Percentiles rank a stretch among this genome's conserved stretches.
phyloP scores from a whole-genome alignment of 2,113 vertebrate species.

The Pollimyrus isidori region DNA sequence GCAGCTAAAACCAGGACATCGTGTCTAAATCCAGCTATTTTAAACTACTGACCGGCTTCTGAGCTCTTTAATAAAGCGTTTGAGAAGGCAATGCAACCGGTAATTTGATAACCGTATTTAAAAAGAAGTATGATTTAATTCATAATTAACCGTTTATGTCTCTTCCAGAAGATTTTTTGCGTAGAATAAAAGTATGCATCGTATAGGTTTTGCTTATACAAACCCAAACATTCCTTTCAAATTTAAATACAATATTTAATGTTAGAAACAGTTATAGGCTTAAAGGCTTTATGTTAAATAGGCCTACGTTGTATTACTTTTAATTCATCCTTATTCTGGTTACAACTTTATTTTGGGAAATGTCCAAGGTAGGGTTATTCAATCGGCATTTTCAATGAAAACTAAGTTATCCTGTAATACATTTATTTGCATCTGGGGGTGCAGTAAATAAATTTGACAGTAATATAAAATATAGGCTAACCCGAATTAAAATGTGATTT shows the following conservation, averaged over 20 bases:
- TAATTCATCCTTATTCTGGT: neutral
- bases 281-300: neutral
- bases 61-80: neutral
- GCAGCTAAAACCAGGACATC: neutral
- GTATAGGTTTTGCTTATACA: neutral
- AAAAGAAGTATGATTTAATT: neutral
- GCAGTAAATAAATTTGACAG: neutral
- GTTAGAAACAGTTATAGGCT: neutral
- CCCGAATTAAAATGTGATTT: slow-evolving; percentile 7
- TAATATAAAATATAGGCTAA: neutral
- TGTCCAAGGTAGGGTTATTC: neutral
- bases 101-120: neutral
- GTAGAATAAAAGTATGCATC: neutral
- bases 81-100: neutral
- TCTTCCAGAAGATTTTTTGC: neutral
- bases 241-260: neutral
- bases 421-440: neutral
- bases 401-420: neutral
- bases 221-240: neutral
- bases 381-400: neutral
- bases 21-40: neutral
- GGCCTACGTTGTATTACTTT: neutral
- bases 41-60: neutral
- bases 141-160: neutral
- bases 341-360: neutral